Percentiles rank a stretch among this genome's conserved stretches.
phyloP scores from a whole-genome alignment of 2,113 vertebrate genomes.

The Marcusenius ussheri region DNA sequence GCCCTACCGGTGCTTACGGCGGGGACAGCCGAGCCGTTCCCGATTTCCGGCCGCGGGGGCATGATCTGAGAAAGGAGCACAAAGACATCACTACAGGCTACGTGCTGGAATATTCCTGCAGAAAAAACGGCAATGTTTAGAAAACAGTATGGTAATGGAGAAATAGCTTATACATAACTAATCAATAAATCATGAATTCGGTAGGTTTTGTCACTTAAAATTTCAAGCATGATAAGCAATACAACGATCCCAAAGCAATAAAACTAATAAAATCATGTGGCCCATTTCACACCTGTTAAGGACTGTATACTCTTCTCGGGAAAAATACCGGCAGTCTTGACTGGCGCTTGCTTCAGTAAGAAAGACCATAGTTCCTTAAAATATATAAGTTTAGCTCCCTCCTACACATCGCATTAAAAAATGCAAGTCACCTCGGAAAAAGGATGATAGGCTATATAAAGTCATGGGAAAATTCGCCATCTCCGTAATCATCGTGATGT shows the following conservation, averaged over 20 bases:
- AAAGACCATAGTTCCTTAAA: neutral
- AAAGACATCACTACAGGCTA: neutral
- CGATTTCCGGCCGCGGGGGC: slow-evolving; percentile 74
- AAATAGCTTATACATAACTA: neutral
- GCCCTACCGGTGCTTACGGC: slow-evolving; percentile 35
- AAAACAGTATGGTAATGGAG: neutral
- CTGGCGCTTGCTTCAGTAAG: neutral
- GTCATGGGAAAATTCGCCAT: neutral
- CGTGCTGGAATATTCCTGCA: neutral
- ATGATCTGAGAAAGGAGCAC: slow-evolving; percentile 58
- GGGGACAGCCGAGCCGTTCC: slow-evolving; percentile 51
- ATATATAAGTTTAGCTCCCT: slow-evolving; percentile 9
- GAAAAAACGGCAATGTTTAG: neutral
- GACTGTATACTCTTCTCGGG: neutral
- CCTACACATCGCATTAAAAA: neutral
- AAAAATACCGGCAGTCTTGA: neutral
- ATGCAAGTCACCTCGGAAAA: neutral
- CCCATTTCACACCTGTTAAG: neutral
- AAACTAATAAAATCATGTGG: neutral
- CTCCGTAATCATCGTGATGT: neutral
- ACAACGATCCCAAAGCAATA: neutral
- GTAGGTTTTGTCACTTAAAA: neutral
- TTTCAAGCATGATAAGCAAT: neutral
- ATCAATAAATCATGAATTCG: neutral
- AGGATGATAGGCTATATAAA: neutral